phyloP scores from a whole-genome alignment of 1,140 invertebrate species.

The Solen grandis region DNA sequence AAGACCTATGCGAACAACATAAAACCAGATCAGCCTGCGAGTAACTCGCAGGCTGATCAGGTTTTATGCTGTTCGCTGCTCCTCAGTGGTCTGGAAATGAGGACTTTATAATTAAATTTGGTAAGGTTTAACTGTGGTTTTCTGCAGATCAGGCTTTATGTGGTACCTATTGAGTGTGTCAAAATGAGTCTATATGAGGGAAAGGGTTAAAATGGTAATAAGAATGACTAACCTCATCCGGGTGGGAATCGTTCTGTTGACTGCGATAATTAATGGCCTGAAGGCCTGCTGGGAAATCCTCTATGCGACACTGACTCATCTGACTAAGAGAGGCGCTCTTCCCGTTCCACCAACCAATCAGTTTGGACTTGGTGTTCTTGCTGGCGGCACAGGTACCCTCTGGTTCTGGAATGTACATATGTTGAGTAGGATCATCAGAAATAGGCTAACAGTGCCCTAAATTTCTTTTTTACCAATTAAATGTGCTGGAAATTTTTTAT shows the following conservation, averaged over 20 bases:
- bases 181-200: background rate
- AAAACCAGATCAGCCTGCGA: too few relatives aligned
- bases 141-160: background rate
- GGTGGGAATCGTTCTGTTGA: slow-evolving; percentile 88
- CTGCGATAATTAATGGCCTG: slow-evolving; percentile 93
- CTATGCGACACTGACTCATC: slow-evolving; percentile 88
- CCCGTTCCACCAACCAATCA: slow-evolving; percentile 93
- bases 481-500: too few relatives aligned
- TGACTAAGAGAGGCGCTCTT: slow-evolving; percentile 88
- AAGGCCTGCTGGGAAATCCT: slow-evolving; percentile 92
- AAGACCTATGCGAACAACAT: too few relatives aligned
- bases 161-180: background rate
- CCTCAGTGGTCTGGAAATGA: background rate
- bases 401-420: slow-evolving; percentile 68
- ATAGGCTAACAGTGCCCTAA: too few relatives aligned
- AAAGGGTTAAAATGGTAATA: background rate
- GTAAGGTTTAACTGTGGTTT: background rate
- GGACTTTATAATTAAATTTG: too few relatives aligned
- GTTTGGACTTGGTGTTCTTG: slow-evolving; percentile 85
- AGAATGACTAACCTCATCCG: slow-evolving; percentile 84
- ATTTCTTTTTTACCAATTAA: too few relatives aligned
- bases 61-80: background rate
- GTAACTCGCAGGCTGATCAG: background rate
- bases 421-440: too few relatives aligned
- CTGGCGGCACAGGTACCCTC: slow-evolving; percentile 64